Base-by-base conservation (phyloP, 2,113 vertebrate genomes). In the Amblyopsis rosae region DNA sequence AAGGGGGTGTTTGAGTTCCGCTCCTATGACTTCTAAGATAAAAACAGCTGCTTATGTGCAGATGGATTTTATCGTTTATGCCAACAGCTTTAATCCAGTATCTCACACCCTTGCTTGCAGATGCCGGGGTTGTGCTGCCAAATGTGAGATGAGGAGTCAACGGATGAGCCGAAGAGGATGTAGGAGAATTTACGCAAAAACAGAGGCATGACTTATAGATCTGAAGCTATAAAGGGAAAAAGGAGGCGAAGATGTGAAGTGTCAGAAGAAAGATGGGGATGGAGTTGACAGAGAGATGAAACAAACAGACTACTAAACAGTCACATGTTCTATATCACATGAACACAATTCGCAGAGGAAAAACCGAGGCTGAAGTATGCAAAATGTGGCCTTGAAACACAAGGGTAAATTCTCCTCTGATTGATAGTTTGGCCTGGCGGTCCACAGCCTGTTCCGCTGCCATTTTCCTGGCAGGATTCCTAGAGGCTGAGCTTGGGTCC, bases 401-500 rank as follows among this genome's bases (percentile, higher is more conserved):
- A 12, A 59, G 48, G 72, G 47, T 16, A 63, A 46, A 69, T 48
- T 47, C 49, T 33, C 10, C 12, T 51, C 46, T 63, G 70, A 73
- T 73, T 49, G 13, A 73, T 73, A 41, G 70, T 19, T 9, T 46
- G 26, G 65, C 51, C 5, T 17, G 11, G 13, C 4, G 35, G 12
- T 58, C 59, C 73, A 45, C 10, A 32, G 54, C 26, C 74, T 1
- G 41, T 70, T 60, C 7, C 60, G 8, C 8, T 8, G 62, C 62
- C 64, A 54, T 70, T 77, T 74, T 73, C 51, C 47, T 51, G 7
- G 68, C 51, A 51, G 59, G 70, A 49, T 35, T 63, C 47, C 50
- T 13, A 11, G 45, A 65, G 58, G 58, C 67, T 11, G 50, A 70
- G 74, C 32, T 51, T 51, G 35, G 35, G 35, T 41, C 35, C 35